These are phyloP conservation scores for Drosophila willistoni DNA, from an alignment of 1,140 invertebrate genomes.

Conservation along the genomic window DNA sequence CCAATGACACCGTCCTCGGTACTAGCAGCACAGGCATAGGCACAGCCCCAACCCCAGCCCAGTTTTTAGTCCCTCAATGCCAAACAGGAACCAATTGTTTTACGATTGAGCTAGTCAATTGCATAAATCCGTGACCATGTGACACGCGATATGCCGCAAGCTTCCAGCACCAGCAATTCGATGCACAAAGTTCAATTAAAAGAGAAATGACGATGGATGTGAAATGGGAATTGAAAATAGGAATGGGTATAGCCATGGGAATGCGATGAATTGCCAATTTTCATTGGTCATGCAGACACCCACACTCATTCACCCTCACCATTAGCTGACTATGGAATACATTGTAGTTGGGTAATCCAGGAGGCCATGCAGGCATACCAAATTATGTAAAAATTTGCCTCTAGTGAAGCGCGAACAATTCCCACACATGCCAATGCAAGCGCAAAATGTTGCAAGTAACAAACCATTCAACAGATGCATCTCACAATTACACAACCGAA, in stretches of 20 bases:
- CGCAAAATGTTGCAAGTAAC: conserved; percentile 67
- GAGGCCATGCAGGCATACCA: conserved; percentile 37
- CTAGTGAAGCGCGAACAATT: conserved; percentile 45
- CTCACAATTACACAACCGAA: conserved; percentile 39
- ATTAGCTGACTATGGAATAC: conserved; percentile 17
- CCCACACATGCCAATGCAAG: conserved; percentile 66
- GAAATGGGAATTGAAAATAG: background rate
- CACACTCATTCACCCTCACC: conserved; percentile 50
- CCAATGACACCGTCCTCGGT: conserved; percentile 62
- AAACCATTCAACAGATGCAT: conserved; percentile 43
- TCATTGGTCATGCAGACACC: conserved; percentile 32
- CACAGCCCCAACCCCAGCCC: too few relatives aligned
- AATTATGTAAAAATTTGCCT: conserved; percentile 40
- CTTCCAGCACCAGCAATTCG: conserved; percentile 14
- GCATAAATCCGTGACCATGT: conserved; percentile 56
- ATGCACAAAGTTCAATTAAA: conserved; percentile 63
- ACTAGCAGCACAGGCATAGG: background rate
- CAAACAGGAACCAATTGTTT: conserved; percentile 68
- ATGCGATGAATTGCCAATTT: conserved; percentile 43
- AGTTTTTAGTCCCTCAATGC: conserved; percentile 56
- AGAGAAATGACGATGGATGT: conserved; percentile 23
- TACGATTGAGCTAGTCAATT: conserved; percentile 36
- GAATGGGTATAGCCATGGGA: conserved; percentile 8
- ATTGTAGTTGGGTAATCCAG: conserved; percentile 47
- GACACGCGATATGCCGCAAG: conserved; percentile 62